phyloP scores from a whole-genome alignment of 2,797 vertebrate species.

The Rhynchonycteris naso region DNA sequence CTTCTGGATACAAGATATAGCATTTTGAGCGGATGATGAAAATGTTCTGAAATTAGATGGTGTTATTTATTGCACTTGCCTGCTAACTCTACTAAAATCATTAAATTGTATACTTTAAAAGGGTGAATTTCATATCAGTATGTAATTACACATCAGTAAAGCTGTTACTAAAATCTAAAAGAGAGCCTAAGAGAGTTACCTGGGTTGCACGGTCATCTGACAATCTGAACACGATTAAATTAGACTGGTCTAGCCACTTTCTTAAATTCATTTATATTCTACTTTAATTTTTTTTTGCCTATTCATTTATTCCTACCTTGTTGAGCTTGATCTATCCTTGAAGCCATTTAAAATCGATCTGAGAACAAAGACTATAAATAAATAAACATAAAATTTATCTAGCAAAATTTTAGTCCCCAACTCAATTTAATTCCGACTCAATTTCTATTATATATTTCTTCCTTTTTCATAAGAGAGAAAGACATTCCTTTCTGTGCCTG shows the following conservation, averaged over 20 bases:
- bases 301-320: neutral
- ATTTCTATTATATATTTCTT: neutral
- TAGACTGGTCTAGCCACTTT: neutral
- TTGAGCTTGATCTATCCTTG: neutral
- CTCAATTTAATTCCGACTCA: neutral
- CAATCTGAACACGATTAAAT: neutral
- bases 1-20: neutral
- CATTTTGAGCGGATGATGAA: neutral
- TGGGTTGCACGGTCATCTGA: neutral
- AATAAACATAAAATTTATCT: neutral
- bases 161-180: conserved; percentile 21
- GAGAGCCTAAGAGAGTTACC: neutral
- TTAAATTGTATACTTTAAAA: neutral
- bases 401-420: neutral
- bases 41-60: conserved; percentile 16
- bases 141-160: neutral
- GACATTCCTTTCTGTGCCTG: neutral
- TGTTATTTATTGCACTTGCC: neutral
- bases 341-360: conserved; percentile 14
- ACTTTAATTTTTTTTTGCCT: neutral
- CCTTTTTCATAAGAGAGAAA: neutral
- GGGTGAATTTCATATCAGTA: neutral
- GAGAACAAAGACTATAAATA: neutral
- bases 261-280: neutral
- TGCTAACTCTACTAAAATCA: neutral